Base-by-base conservation (phyloP, 2,797 vertebrate species). In the Euphonia xanthogaster region DNA sequence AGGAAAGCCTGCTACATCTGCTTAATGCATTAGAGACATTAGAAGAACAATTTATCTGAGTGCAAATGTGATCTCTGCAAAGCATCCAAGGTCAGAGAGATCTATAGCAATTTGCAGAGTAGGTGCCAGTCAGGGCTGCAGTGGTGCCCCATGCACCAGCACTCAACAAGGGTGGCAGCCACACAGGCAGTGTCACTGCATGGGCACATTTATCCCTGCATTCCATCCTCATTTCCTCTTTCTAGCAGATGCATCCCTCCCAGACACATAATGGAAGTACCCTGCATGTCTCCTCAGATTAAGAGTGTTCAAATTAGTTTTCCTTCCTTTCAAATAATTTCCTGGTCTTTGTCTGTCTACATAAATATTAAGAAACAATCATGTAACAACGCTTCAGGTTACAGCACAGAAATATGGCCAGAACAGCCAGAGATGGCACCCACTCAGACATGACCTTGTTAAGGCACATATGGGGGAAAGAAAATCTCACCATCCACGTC, bases 1-100 rank as follows among this genome's bases (percentile, higher is more conserved):
- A 97, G 94, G 95, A 94, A 97, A 95, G 53, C 61, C 50, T 11
- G 18, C n/a, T 7, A 24, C 18, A 62, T 76, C 55, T 63, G 53
- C 39, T 61, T 58, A 82, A 81, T 39, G 50, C 16, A 4, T 44
- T 57, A 84, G 40, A n/a, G 30, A 42, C 51, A 35, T 75, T 39
- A 92, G 33, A 86, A 92, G 76, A 88, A 60, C 39, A 79, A 58
- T 91, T 90, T 90, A 20, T 91, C 67, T 70, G 87, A 90, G 72
- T 53, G 78, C 83, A 93, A 93, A 94, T 39, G 61, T n/a, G 76
- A 86, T 73, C 68, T 80, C 68, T 54, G 42, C 85, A 84, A 60
- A 8, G 39, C 50, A 83, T 50, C 65, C 81, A 83, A 83, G 81
- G 91, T 88, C 92, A 89, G 71, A 37, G 17, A 68, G 58, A 78